Conservation (phyloP, 2,113 vertebrate genomes). For the Pseudopipra pipra region DNA sequence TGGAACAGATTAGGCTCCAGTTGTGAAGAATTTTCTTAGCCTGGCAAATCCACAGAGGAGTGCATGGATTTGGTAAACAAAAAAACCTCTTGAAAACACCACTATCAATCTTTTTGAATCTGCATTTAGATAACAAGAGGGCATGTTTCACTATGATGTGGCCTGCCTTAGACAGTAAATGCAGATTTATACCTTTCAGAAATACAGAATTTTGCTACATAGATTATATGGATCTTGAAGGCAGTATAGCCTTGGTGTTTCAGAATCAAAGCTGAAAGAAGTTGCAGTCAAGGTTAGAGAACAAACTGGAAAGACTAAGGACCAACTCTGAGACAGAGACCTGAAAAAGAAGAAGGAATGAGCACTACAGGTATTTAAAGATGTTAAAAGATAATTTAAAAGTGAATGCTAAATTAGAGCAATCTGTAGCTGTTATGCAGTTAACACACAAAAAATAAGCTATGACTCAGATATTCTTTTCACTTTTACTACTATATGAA, state of each 20-base stretch:
- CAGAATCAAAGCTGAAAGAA: not conserved
- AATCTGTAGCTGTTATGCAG: not conserved
- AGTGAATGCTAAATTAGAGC: not conserved
- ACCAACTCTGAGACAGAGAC: not conserved
- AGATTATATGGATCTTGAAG: not conserved
- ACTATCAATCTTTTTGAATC: not conserved
- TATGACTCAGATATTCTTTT: conserved; percentile 9
- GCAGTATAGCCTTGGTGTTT: not conserved
- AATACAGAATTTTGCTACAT: not conserved
- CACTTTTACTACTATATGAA: conserved; percentile 7
- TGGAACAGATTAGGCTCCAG: not conserved
- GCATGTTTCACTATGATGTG: not conserved
- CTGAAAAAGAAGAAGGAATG: not conserved
- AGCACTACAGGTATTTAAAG: not conserved
- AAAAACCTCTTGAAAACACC: not conserved
- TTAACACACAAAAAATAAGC: not conserved
- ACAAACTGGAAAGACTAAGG: not conserved
- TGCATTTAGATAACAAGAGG: not conserved
- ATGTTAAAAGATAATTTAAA: not conserved
- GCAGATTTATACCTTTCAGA: not conserved
- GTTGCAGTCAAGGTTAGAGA: not conserved
- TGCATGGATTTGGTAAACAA: conserved; percentile 38
- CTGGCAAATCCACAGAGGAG: conserved; percentile 39
- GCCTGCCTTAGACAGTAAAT: not conserved
- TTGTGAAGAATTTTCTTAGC: not conserved